These are phyloP conservation scores for Mustelus asterias DNA, from an alignment of 2,113 vertebrate genomes.

Conservation along the genomic window DNA sequence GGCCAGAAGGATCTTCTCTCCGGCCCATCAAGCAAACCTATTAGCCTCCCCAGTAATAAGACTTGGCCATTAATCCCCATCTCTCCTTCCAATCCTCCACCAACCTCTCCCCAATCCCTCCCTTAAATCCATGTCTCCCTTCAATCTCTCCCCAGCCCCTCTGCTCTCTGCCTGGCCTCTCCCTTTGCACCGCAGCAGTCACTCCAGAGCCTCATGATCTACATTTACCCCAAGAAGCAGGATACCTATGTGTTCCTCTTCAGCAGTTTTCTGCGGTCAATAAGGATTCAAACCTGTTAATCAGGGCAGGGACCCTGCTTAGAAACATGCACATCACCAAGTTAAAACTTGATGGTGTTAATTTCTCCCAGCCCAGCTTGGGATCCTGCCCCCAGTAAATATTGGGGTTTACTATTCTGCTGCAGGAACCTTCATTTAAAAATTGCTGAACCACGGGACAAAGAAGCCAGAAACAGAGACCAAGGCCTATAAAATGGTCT, in stretches of 20 bases:
- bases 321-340: not conserved
- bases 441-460: not conserved
- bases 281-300: not conserved
- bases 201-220: not conserved
- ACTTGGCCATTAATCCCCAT: not conserved
- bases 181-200: not conserved
- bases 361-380: too few relatives aligned
- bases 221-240: not conserved
- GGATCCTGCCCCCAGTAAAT: not conserved
- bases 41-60: not conserved
- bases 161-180: not conserved
- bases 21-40: not conserved
- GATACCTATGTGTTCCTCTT: not conserved
- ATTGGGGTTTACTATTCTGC: not conserved
- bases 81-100: not conserved
- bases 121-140: not conserved
- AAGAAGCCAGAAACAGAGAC: not conserved
- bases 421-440: not conserved
- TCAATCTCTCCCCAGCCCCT: not conserved
- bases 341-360: not conserved
- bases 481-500: not conserved
- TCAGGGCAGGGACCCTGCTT: not conserved
- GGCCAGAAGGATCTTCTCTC: not conserved
- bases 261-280: not conserved
- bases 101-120: not conserved